These are phyloP conservation scores for Bos javanicus DNA, from an alignment of 2,113 vertebrate genomes.

Conservation along the genomic window DNA sequence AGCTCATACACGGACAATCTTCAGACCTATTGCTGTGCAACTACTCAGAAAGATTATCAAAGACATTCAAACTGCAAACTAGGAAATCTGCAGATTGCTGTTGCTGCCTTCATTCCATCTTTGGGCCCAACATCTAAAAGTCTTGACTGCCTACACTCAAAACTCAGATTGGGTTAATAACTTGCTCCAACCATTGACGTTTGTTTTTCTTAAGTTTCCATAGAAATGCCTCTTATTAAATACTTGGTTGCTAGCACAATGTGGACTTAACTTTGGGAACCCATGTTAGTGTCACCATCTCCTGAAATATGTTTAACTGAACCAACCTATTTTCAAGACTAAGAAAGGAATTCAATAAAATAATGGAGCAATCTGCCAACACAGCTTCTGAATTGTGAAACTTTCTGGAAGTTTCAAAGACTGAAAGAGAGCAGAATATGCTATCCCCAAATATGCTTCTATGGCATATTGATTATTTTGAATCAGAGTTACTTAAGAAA, in stretches of 20 bases:
- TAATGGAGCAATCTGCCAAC: neutral
- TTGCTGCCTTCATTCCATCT: neutral
- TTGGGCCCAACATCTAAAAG: neutral
- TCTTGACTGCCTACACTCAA: neutral
- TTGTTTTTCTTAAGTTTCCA: neutral
- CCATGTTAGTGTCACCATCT: neutral
- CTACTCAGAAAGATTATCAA: neutral
- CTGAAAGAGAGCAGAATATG: neutral
- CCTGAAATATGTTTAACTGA: neutral
- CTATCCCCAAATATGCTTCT: neutral
- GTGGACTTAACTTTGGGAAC: neutral
- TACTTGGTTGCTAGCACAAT: neutral
- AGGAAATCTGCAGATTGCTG: neutral
- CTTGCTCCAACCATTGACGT: neutral
- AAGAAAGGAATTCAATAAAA: neutral
- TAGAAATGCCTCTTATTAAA: neutral
- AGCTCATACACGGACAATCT: neutral
- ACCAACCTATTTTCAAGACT: neutral
- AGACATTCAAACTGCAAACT: neutral
- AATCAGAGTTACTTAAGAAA: neutral
- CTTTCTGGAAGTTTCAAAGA: neutral
- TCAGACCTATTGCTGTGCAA: neutral
- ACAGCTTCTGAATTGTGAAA: neutral
- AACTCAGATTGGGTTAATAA: neutral
- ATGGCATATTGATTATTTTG: neutral